A percentile compares a stretch with the other conserved stretches of the same genome.
Conservation (phyloP, 2,113 vertebrate species). For the Eretmochelys imbricata region DNA sequence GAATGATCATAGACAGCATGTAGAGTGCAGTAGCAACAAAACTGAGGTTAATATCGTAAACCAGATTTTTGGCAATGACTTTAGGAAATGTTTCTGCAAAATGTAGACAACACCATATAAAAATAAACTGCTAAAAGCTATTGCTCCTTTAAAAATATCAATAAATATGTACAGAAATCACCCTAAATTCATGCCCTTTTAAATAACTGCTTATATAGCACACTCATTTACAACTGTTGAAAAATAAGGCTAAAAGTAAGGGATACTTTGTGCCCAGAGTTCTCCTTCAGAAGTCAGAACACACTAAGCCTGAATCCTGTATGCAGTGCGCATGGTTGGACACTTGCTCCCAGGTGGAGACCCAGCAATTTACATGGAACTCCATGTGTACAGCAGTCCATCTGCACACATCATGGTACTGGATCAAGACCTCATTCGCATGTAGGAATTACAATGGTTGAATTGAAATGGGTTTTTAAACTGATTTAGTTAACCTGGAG, state of each 20-base stretch:
- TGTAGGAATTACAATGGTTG: background rate
- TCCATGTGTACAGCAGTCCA: background rate
- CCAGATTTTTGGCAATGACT: background rate
- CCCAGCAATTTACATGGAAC: background rate
- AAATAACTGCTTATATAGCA: constrained; percentile 21
- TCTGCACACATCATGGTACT: background rate
- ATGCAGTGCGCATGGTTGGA: background rate
- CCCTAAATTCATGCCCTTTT: background rate
- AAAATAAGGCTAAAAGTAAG: background rate
- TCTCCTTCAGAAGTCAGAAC: background rate
- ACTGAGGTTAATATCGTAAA: background rate
- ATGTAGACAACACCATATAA: background rate
- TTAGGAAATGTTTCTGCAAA: constrained; percentile 12
- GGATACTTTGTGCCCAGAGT: background rate
- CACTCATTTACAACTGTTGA: background rate
- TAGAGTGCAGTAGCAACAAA: background rate
- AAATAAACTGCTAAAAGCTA: background rate
- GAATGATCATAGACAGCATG: background rate
- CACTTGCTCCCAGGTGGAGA: background rate
- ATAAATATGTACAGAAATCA: constrained; percentile 23
- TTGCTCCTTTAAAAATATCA: constrained; percentile 25
- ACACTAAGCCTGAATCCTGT: background rate
- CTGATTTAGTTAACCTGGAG: background rate
- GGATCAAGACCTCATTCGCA: background rate
- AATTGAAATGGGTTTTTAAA: background rate